Conservation (phyloP, 92 coral and sea anemone species). For the Zoanthus sociatus region DNA sequence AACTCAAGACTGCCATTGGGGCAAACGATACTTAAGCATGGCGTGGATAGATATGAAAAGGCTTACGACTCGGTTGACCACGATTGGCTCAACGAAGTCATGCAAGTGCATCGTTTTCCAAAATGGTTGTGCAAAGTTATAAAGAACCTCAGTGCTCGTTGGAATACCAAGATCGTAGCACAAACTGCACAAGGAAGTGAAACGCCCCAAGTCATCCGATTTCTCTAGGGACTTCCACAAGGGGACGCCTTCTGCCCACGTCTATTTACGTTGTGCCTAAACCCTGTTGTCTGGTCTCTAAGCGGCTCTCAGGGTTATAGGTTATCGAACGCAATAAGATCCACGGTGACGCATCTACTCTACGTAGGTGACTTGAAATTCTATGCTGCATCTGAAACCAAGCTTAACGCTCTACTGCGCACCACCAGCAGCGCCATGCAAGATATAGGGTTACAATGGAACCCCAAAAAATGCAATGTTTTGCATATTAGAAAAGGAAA, state of each 20-base stretch:
- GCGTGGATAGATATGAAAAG: slow-evolving; percentile 63
- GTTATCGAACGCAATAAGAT: not conserved
- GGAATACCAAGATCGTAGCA: slow-evolving; percentile 19
- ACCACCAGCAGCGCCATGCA: not conserved
- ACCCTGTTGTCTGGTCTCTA: slow-evolving; percentile 3
- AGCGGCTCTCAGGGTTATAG: slow-evolving; percentile 9
- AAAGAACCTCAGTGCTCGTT: not conserved
- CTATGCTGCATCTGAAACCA: not conserved
- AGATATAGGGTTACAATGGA: not conserved
- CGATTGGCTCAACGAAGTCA: slow-evolving; percentile 44
- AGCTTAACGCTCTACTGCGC: not conserved
- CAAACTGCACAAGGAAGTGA: slow-evolving; percentile 12
- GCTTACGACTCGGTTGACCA: slow-evolving; percentile 40
- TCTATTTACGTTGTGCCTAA: slow-evolving; percentile 28
- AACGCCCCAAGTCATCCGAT: slow-evolving; percentile 27
- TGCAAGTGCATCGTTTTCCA: slow-evolving; percentile 40
- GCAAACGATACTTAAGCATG: not conserved
- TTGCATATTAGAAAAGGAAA: slow-evolving; percentile 10
- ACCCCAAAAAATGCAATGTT: not conserved
- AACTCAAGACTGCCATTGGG: slow-evolving; percentile 34
- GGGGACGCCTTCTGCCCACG: slow-evolving; percentile 14
- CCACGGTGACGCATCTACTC: not conserved
- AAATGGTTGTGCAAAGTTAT: not conserved
- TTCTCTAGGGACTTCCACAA: slow-evolving; percentile 47
- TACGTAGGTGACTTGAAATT: slow-evolving; percentile 33